phyloP scores from a whole-genome alignment of 1,140 invertebrate species.

The Chymomyza costata region DNA sequence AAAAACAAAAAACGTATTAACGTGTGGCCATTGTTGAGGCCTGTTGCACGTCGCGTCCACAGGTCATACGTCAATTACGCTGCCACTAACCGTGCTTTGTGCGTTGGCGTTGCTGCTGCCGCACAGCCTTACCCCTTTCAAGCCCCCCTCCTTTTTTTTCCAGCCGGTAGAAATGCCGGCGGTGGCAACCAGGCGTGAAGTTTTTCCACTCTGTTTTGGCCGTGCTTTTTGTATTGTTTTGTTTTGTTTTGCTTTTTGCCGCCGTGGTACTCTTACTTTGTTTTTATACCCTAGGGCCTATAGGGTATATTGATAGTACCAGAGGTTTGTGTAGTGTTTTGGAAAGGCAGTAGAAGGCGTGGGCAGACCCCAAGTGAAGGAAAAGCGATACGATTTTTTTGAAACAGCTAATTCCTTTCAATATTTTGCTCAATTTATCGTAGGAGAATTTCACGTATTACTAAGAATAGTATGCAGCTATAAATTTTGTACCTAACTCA shows the following conservation, averaged over 20 bases:
- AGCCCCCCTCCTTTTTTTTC: too few species aligned
- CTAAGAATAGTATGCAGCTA: too few species aligned
- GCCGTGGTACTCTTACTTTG: too few species aligned
- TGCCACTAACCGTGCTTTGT: constrained; percentile 2
- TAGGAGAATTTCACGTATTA: too few species aligned
- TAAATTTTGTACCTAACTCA: too few species aligned
- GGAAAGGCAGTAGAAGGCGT: background rate
- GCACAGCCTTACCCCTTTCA: constrained; percentile 50
- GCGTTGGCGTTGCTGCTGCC: constrained; percentile 49
- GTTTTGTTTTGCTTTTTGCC: constrained; percentile 44
- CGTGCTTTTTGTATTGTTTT: constrained; percentile 35
- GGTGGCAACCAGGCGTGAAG: constrained; percentile 52
- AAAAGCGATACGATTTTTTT: too few species aligned
- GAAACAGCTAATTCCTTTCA: too few species aligned
- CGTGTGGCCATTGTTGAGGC: constrained; percentile 27
- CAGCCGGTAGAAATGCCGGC: constrained; percentile 51
- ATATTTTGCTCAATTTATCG: too few species aligned
- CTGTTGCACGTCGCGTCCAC: constrained; percentile 5
- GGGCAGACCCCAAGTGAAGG: constrained; percentile 25
- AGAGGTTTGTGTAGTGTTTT: too few species aligned
- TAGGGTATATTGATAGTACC: background rate
- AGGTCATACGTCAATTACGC: constrained; percentile 24
- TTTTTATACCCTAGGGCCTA: constrained; percentile 3
- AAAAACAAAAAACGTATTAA: constrained; percentile 32
- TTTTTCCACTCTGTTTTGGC: constrained; percentile 59